These are phyloP conservation scores for Ctenomys sociabilis DNA, from an alignment of 2,113 vertebrate genomes.

Conservation along the genomic window DNA sequence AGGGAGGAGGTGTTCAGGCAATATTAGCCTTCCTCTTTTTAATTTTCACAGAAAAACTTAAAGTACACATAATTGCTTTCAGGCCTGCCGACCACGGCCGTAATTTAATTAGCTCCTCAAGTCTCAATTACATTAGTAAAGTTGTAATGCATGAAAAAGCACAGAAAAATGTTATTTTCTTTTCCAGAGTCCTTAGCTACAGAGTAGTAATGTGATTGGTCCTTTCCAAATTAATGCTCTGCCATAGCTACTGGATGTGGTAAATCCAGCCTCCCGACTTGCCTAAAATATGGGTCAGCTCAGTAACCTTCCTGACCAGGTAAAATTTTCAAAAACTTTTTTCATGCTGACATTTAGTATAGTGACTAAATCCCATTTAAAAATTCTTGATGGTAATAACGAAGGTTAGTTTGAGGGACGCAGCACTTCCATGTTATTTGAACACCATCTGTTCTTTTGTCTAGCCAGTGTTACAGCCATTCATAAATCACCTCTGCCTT, in stretches of 20 bases:
- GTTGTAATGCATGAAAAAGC: slow-evolving; percentile 58
- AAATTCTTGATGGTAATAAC: slow-evolving; percentile 42
- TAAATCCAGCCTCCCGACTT: neutral
- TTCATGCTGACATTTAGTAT: neutral
- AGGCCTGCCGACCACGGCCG: slow-evolving; percentile 32
- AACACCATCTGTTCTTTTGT: slow-evolving; percentile 65
- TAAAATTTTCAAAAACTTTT: slow-evolving; percentile 44
- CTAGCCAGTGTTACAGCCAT: slow-evolving; percentile 56
- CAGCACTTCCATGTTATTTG: slow-evolving; percentile 72
- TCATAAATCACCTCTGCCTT: slow-evolving; percentile 72
- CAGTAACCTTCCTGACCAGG: neutral
- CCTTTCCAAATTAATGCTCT: slow-evolving; percentile 41
- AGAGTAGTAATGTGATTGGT: neutral
- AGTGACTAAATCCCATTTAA: neutral
- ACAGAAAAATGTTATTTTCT: slow-evolving; percentile 67
- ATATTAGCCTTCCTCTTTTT: slow-evolving; percentile 53
- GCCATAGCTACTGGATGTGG: neutral
- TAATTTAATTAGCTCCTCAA: slow-evolving; percentile 70
- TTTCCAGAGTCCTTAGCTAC: slow-evolving; percentile 24
- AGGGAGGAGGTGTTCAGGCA: slow-evolving; percentile 45
- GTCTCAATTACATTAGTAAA: slow-evolving; percentile 62
- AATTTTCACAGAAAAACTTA: slow-evolving; percentile 68
- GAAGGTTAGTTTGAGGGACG: slow-evolving; percentile 68
- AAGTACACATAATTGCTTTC: slow-evolving; percentile 65
- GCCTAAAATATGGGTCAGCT: neutral